Base-by-base conservation (phyloP, 1,140 invertebrate genomes). In the Drosophila virilis region DNA sequence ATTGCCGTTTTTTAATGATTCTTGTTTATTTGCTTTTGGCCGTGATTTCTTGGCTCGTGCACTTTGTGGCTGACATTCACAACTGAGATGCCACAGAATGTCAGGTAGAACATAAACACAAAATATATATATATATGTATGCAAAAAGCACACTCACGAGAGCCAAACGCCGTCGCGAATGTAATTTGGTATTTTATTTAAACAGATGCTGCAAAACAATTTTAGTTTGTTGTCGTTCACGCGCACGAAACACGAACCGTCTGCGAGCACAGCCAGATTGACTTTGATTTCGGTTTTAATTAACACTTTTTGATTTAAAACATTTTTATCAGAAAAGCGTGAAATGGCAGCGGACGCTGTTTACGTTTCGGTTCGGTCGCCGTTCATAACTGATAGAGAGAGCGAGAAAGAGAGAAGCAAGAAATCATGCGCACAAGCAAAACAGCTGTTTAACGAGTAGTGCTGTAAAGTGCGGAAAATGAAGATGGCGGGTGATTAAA, bases 281-380 rank as follows among this genome's bases (percentile, higher is more conserved):
- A 88, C 88, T 88, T 88, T 80, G 84, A 83, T 88, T 89, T 88
- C 40, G 80, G 74, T 72, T 88, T 82, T 88, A 78, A 88, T 88
- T 88, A 88, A 88, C 84, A 88, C 84, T 80, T 79, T 88, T 82
- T 84, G 74, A 84, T 88, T 84, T 88, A 88, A 80, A 88, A 88
- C 84, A 88, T 89, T 88, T 89, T 88, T 88, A 89, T 89, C 84
- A 79, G 74, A 78, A 73, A 81, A 85, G 81, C 81, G 81, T 85
- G 77, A 85, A 84, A 81, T 86, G 61, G 80, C 80, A 84, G 80
- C 81, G 74, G 73, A 78, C 69, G 84, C 77, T 89, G 84, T 88
- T 88, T 88, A 88, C 84, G 80, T 89, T 88, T 75, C 83, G 83
- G 68, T 73, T 78, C 51, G 74, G 45, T 69, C 64, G 33, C 52